Evolutionary conservation across 2,888 invertebrate species (phyloP), one percentile per base, ranked within the genome.

Genomic region (Agonum fuliginosum): DNA sequence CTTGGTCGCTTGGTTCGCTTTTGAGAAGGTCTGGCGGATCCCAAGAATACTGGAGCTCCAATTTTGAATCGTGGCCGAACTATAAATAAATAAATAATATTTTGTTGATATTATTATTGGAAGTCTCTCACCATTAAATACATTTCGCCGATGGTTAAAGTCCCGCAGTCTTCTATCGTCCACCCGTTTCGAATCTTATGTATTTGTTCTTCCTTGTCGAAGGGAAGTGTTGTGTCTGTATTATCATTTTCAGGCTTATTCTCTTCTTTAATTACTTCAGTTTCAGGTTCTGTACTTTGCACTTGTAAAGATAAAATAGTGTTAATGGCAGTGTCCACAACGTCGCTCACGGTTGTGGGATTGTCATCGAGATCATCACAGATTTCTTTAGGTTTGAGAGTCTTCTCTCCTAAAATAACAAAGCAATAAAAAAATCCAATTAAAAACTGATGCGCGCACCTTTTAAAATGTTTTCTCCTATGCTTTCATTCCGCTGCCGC

Each of bases 61-160:
- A 86, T 85, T 92, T 93, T 0, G 94, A 93, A 78, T 95, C 92
- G 76, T 89, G 88, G 12, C 94, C 94, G 85, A 93, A 93, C 93
- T 93, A 83, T 41, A 87, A 86, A 34, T 43, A 14, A 22, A 27
- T 20, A 41, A 22, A 37, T 17, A 51, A n/a, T 41, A 70, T n/a
- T 27, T 19, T 19, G 12, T 62, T 12, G 5, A 8, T 46, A 24
- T 46, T 12, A 76, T 17, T n/a, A 8, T 12, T 2, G 1, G 2
- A 19, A 1, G 10, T 62, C 8, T 30, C 87, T 88, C 83, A 95
- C 94, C 92, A 97, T 95, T 65, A 97, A 89, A 87, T 96, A 97
- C 75, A 97, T 87, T 87, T 98, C 97, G 0, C 97, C 97, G 27
- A 98, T 90, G 2, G 96, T 95, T 46, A 97, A 90, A 30, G 94